phyloP scores from a whole-genome alignment of 2,888 invertebrate genomes.

The Drosophila limbata region DNA sequence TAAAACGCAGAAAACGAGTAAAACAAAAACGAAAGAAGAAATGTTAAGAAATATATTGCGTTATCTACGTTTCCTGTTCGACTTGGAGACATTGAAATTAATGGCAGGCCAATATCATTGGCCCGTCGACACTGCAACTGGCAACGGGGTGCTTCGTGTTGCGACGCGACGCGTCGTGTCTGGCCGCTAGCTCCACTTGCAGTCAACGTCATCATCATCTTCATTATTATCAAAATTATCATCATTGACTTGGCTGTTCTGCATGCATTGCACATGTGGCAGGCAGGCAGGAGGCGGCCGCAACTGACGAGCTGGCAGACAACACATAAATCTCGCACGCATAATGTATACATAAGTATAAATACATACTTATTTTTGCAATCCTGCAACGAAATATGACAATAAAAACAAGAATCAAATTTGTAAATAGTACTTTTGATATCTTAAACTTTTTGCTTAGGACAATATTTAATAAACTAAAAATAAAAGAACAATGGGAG shows the following conservation, averaged over 20 bases:
- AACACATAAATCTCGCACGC: slow-evolving; percentile 56
- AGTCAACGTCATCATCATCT: slow-evolving; percentile 14
- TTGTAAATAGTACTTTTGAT: no score
- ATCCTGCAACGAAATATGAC: no score
- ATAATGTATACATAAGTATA: no score
- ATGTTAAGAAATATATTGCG: slow-evolving; percentile 30
- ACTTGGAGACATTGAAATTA: slow-evolving; percentile 61
- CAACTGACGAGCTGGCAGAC: slow-evolving; percentile 48
- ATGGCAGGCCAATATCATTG: slow-evolving; percentile 63
- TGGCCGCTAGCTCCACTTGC: slow-evolving; percentile 9
- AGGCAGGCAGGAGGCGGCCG: slow-evolving; percentile 3
- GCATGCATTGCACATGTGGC: slow-evolving; percentile 64
- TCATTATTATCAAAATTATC: background rate
- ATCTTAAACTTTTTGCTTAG: no score
- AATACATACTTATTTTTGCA: slow-evolving; percentile 4
- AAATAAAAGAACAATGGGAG: no score
- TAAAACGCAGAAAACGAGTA: background rate
- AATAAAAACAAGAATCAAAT: no score
- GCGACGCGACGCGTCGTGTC: no score
- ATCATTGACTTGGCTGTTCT: slow-evolving; percentile 37
- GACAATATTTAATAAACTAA: no score
- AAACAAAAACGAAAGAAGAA: slow-evolving; percentile 1
- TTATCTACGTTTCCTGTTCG: slow-evolving; percentile 74
- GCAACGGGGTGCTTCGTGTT: background rate
- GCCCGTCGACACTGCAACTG: slow-evolving; percentile 16